Percentiles rank a stretch among this genome's conserved stretches.
Conservation (phyloP, 2,797 vertebrate genomes). For the Clarias pachynema region DNA sequence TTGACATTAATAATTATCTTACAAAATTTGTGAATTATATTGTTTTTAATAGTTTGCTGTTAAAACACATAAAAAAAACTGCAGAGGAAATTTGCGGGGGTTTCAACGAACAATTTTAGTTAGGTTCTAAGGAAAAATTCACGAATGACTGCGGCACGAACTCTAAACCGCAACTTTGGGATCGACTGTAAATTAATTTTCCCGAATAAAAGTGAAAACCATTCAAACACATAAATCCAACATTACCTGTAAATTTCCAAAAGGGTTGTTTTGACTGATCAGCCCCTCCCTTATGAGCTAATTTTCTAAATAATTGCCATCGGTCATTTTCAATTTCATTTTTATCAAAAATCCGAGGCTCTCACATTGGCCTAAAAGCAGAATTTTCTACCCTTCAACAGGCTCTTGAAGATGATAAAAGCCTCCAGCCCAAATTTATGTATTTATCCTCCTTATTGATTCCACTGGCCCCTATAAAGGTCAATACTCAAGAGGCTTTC, state of each 20-base stretch:
- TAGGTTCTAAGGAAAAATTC: no score
- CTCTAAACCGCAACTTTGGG: no score
- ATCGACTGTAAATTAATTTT: no score
- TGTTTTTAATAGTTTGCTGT: no score
- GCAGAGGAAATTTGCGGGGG: no score
- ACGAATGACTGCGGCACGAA: no score
- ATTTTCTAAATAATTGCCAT: conserved; percentile 31
- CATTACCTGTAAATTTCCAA: background rate
- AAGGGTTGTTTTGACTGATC: background rate
- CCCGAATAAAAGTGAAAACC: background rate
- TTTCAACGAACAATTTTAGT: no score
- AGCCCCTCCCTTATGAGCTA: background rate
- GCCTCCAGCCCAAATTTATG: conserved; percentile 62
- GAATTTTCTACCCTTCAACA: conserved; percentile 63
- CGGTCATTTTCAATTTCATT: conserved; percentile 37
- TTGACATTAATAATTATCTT: no score
- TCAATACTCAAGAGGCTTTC: conserved; percentile 68
- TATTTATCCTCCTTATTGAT: conserved; percentile 63
- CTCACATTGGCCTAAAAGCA: conserved; percentile 1
- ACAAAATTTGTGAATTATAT: no score
- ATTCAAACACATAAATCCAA: background rate
- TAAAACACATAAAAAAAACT: no score
- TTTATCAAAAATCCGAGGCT: conserved; percentile 25
- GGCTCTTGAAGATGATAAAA: conserved; percentile 68
- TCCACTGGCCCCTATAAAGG: conserved; percentile 76